Evolutionary conservation across 2,113 vertebrate genomes (phyloP).

Genomic region (Spea multiplicata): DNA sequence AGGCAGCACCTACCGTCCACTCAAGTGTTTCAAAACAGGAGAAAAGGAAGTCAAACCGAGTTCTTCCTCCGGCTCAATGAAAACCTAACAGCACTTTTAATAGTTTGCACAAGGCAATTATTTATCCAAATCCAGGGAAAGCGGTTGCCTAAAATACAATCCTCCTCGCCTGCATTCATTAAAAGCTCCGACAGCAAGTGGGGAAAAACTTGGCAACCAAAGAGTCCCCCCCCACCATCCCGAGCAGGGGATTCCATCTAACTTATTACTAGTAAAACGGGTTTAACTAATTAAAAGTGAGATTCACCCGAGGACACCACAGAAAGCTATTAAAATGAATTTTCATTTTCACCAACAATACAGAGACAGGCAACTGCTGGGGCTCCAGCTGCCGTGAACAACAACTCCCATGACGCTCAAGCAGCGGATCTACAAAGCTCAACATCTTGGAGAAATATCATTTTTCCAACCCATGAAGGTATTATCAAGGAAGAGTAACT

Average conservation of each 20-base stretch:
- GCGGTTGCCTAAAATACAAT: neutral
- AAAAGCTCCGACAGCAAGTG: constrained; percentile 1
- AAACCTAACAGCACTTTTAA: neutral
- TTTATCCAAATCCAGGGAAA: constrained; percentile 7
- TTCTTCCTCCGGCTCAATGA: constrained; percentile 9
- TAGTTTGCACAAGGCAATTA: constrained; percentile 27
- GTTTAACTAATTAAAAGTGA: constrained; percentile 30
- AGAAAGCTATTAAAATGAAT: no score
- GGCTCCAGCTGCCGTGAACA: no score
- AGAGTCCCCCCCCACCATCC: no score
- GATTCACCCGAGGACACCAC: neutral
- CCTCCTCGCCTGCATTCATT: constrained; percentile 8
- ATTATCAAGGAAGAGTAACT: constrained; percentile 4
- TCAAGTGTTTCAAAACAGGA: neutral
- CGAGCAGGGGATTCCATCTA: neutral
- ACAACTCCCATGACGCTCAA: no score
- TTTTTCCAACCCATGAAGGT: no score
- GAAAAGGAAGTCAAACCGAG: neutral
- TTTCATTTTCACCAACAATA: no score
- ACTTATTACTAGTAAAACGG: neutral
- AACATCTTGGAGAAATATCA: no score
- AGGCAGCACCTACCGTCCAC: no score
- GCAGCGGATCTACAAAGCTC: no score
- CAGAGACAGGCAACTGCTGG: no score
- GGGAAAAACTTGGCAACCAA: constrained; percentile 3